Conservation (phyloP, 2,888 invertebrate species). For the Andrena praecox region DNA sequence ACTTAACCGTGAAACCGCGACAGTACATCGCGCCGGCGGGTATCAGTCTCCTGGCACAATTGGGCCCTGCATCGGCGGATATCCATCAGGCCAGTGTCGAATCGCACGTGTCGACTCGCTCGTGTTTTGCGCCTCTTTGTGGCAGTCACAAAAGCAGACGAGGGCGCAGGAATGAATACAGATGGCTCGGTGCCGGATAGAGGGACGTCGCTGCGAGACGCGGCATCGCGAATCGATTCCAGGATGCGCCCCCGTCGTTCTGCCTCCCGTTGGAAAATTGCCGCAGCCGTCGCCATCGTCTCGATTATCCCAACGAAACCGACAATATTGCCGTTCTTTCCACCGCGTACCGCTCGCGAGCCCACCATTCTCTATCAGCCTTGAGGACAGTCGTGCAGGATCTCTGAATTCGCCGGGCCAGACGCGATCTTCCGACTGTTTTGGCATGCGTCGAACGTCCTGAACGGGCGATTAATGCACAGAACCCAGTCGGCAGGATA, state of each 20-base stretch:
- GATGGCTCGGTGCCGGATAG: conserved; percentile 49
- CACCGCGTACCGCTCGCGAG: no score
- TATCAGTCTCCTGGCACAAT: not conserved
- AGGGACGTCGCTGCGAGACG: conserved; percentile 35
- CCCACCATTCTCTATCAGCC: not conserved
- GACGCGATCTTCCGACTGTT: conserved; percentile 1
- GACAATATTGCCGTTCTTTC: not conserved
- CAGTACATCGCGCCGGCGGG: not conserved
- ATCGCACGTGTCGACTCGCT: conserved; percentile 2
- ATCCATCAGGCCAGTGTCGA: conserved; percentile 13
- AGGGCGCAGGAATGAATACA: conserved; percentile 55
- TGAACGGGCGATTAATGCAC: conserved; percentile 31
- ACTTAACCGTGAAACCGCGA: not conserved
- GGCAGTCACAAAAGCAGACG: conserved; percentile 35
- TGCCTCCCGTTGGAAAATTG: conserved; percentile 22
- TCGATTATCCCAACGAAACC: conserved; percentile 1
- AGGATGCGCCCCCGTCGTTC: conserved; percentile 1
- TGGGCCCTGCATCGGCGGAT: not conserved
- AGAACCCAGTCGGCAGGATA: conserved; percentile 10
- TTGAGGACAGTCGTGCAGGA: not conserved
- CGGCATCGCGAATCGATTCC: conserved; percentile 61
- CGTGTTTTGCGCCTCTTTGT: conserved; percentile 21
- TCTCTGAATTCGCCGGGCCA: not conserved
- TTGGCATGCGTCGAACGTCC: conserved; percentile 28
- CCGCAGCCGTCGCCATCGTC: conserved; percentile 17